phyloP scores from a whole-genome alignment of 2,888 invertebrate genomes.

The Platycheirus albimanus region DNA sequence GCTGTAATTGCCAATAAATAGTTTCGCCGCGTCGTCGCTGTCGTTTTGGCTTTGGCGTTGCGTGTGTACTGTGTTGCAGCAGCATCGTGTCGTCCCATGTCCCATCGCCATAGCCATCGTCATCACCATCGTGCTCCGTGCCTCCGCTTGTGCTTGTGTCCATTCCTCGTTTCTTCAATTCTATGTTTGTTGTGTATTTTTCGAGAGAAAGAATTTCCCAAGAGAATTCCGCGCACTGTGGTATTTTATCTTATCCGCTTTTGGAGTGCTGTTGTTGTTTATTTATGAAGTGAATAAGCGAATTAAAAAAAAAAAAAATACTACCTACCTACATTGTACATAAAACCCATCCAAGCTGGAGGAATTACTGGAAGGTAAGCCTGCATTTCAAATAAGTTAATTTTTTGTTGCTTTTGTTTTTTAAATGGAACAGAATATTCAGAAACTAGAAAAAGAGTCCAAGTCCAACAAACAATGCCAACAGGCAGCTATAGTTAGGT shows the following conservation, averaged over 20 bases:
- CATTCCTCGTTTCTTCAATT: conserved; percentile 29
- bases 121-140: conserved; percentile 32
- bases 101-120: background rate
- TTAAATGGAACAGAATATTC: conserved; percentile 5
- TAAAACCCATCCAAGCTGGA: conserved; percentile 57
- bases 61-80: conserved; percentile 23
- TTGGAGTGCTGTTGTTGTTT: conserved; percentile 51
- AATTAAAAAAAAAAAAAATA: conserved; percentile 22
- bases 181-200: conserved; percentile 52
- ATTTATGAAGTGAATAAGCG: conserved; percentile 68
- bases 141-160: conserved; percentile 31
- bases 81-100: conserved; percentile 11
- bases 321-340: too few relatives aligned
- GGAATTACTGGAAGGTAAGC: conserved; percentile 59
- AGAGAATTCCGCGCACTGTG: conserved; percentile 63
- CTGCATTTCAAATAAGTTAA: background rate
- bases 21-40: conserved; percentile 61
- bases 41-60: conserved; percentile 32
- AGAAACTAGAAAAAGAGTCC: background rate
- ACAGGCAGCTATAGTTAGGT: conserved; percentile 28
- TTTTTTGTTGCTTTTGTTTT: conserved; percentile 16
- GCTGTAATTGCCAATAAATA: conserved; percentile 73
- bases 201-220: conserved; percentile 68
- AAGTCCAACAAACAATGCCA: background rate
- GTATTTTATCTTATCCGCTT: conserved; percentile 59